Conservation (phyloP, 1,140 invertebrate species). For the Eupristina koningsbergeri region DNA sequence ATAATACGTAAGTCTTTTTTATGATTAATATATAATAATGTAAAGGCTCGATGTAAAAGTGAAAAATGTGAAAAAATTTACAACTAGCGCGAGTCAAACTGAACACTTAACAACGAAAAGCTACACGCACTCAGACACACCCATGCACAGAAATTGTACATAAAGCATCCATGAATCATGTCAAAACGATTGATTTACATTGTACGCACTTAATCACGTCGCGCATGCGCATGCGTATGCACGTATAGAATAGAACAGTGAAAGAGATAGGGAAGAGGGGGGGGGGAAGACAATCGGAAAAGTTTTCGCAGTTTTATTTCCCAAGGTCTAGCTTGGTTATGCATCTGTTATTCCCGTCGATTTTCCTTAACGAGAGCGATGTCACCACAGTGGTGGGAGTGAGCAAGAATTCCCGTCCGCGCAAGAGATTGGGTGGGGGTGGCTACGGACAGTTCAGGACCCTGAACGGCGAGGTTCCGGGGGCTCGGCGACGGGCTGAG, state of each 20-base stretch:
- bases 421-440: constrained; percentile 84
- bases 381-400: constrained; percentile 73
- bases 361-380: constrained; percentile 23
- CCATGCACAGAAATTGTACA: neutral
- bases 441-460: constrained; percentile 84
- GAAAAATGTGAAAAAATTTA: too few relatives aligned
- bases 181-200: neutral
- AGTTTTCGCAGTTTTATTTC: neutral
- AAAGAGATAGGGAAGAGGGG: too few relatives aligned
- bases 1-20: too few relatives aligned
- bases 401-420: constrained; percentile 78
- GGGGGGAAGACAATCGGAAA: neutral
- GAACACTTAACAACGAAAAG: neutral
- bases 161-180: neutral
- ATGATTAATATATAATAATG: too few relatives aligned
- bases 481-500: constrained; percentile 69
- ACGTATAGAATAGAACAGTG: too few relatives aligned
- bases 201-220: neutral
- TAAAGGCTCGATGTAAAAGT: too few relatives aligned
- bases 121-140: too few relatives aligned
- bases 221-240: too few relatives aligned
- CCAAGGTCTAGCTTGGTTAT: neutral
- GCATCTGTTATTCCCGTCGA: neutral
- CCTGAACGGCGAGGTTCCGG: constrained; percentile 75
- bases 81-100: neutral